Conservation (phyloP, 2,797 vertebrate genomes). For the Eupleurogrammus muticus region DNA sequence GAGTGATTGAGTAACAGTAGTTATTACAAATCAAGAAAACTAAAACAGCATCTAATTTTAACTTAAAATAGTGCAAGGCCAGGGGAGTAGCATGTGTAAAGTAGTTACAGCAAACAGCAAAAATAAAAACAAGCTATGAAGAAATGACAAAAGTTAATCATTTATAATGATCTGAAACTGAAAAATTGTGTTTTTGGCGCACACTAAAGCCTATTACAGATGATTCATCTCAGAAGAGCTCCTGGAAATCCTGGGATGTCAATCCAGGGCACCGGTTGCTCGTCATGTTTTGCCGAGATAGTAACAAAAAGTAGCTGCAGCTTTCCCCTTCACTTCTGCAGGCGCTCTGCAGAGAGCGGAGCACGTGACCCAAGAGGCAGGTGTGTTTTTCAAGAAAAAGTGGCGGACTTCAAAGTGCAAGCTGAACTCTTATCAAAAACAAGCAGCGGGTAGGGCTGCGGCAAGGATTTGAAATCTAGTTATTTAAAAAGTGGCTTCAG, state of each 20-base stretch:
- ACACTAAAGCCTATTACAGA: background rate
- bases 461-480: background rate
- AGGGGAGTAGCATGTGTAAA: no score
- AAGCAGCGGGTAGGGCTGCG: background rate
- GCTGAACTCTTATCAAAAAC: constrained; percentile 27
- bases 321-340: background rate
- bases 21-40: no score
- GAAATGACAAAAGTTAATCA: background rate
- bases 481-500: background rate
- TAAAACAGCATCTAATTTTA: no score
- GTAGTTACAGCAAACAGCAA: no score
- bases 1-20: no score
- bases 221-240: background rate
- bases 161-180: background rate
- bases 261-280: background rate
- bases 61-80: no score
- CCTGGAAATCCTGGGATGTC: constrained; percentile 14
- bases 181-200: background rate
- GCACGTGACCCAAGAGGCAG: constrained; percentile 7
- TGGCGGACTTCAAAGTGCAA: constrained; percentile 14
- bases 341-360: background rate
- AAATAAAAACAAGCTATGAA: background rate
- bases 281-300: constrained; percentile 12
- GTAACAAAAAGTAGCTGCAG: constrained; percentile 19
- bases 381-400: constrained; percentile 27